Evolutionary conservation across 1,140 invertebrate genomes (phyloP).

Genomic region (Eumeta japonica): DNA sequence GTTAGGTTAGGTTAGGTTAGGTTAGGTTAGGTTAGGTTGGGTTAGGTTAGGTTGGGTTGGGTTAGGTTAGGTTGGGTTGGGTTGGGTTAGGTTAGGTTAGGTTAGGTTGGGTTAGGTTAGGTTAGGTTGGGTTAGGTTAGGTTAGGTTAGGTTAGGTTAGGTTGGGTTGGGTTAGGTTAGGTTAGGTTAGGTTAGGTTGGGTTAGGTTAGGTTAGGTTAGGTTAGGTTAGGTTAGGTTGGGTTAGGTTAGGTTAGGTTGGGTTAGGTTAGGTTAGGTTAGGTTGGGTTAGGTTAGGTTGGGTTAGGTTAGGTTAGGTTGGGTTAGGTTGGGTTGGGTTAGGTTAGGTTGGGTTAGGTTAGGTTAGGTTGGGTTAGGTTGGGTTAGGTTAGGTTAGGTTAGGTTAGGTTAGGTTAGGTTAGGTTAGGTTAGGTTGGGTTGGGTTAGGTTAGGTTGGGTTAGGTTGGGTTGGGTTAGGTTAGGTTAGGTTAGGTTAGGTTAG

Average conservation of each 20-base stretch:
- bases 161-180: conserved; percentile 3
- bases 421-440: conserved; percentile 3
- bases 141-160: conserved; percentile 4
- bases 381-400: conserved; percentile 4
- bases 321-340: conserved; percentile 7
- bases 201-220: conserved; percentile 4
- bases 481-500: conserved; percentile 4
- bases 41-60: conserved; percentile 3
- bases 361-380: conserved; percentile 3
- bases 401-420: conserved; percentile 4
- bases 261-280: conserved; percentile 9
- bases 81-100: conserved; percentile 4
- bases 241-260: conserved; percentile 8
- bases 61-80: conserved; percentile 3
- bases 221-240: conserved; percentile 4
- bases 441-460: conserved; percentile 4
- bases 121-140: conserved; percentile 4
- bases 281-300: conserved; percentile 11
- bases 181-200: conserved; percentile 4
- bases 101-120: conserved; percentile 4
- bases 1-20: conserved; percentile 4
- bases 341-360: conserved; percentile 5
- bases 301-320: conserved; percentile 11
- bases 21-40: conserved; percentile 4
- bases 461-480: conserved; percentile 1